Evolutionary conservation across 2,797 vertebrate species (phyloP), one percentile per base, ranked within the genome.

Genomic region (Falco biarmicus): DNA sequence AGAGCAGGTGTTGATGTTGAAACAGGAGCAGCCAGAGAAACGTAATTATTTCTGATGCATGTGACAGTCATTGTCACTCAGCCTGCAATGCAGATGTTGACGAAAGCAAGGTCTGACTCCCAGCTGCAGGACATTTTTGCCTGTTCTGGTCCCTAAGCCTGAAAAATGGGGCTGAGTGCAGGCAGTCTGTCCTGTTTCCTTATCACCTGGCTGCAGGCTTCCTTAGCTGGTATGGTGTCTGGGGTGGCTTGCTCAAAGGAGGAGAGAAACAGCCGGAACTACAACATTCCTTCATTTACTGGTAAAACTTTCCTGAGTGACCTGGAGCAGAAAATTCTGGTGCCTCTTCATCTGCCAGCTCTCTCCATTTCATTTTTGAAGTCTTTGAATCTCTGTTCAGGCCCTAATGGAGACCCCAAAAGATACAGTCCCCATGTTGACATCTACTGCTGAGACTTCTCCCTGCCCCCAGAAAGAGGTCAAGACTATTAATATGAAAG

Each of bases 1-100:
- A 78, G 71, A 87, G 84, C 77, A 94, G 88, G 78, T 90, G 87
- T 22, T 86, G 83, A 14, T 59, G 56, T 41, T 74, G 70, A 73
- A 90, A 74, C 28, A 89, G 48, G 43, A 54, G 48, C 45, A 90
- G 53, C 63, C 73, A 84, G 56, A 89, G 48, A 53, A 66, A 76
- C 34, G 17, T 15, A 66, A 39, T 54, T 77, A 60, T 80, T 92
- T 85, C 68, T 13, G 25, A 71, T 22, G 34, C 53, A 51, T 0
- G 13, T 68, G 56, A 61, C 63, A 66, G 57, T 41, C 63, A 54
- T 22, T 79, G 74, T 68, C 95, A 63, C 48, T 70, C 47, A 78
- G 70, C 19, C 57, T 69, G 29, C 41, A 43, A 43, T 14, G 60
- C 50, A 74, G 82, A 14, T 91, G 82, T 51, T 4, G 4, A 63